phyloP scores from a whole-genome alignment of 2,797 vertebrate genomes.

The Ptychobarbus kaznakovi region DNA sequence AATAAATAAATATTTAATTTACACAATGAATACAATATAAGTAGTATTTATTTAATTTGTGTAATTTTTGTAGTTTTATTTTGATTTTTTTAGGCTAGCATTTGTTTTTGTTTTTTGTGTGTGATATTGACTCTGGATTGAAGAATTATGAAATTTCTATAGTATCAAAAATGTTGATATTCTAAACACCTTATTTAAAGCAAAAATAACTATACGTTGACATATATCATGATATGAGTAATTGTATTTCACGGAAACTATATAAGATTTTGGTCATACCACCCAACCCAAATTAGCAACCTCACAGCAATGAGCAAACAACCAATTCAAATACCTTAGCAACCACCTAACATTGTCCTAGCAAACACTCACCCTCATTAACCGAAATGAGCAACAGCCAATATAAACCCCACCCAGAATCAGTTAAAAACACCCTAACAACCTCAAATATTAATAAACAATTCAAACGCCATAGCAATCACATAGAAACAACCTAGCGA shows the following conservation, averaged over 20 bases:
- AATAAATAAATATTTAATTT: too few species aligned
- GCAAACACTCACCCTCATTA: not conserved
- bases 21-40: too few species aligned
- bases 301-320: not conserved
- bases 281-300: not conserved
- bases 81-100: too few species aligned
- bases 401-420: not conserved
- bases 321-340: not conserved
- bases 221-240: not conserved
- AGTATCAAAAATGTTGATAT: not conserved
- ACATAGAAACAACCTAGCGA: not conserved
- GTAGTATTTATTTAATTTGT: too few species aligned
- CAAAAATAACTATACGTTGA: not conserved
- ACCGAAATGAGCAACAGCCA: not conserved
- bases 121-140: not conserved
- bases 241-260: too few species aligned
- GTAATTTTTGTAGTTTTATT: too few species aligned
- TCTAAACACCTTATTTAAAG: not conserved
- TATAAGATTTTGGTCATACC: not conserved
- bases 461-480: not conserved
- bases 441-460: not conserved
- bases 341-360: not conserved
- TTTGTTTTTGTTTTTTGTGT: not conserved
- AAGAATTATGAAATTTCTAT: not conserved
- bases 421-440: not conserved